Base-by-base conservation (phyloP, 1,140 invertebrate genomes). In the Hycleus cichorii region DNA sequence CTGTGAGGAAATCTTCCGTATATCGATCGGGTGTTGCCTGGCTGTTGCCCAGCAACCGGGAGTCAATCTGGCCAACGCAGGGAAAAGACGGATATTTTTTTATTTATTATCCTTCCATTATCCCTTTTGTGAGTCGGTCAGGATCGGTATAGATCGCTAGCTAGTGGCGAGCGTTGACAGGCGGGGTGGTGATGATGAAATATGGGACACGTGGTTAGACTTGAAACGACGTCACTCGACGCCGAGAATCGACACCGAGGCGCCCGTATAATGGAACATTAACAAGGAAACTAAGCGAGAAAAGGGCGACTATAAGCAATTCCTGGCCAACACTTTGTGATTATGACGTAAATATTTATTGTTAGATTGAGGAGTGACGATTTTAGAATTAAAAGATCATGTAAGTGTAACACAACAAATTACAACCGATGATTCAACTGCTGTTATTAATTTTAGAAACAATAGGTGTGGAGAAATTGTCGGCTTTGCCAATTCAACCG, bases 161-260 rank as follows among this genome's bases (percentile, higher is more conserved):
- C 18, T 18, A 32, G 32, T 32, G 32, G 46, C 63, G 63, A 60
- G 55, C 60, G 65, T 51, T 67, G 67, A 68, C 68, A 68, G 55
- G 59, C 60, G 66, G 72, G 70, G 66, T 80, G 70, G 66, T 80
- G 79, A 80, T 80, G 80, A 81, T 81, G 80, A 81, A 81, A 80
- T 80, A 81, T 80, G 78, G 78, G 78, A 80, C 80, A 80, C 80
- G 80, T 81, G 80, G 80, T 81, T 77, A 79, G 80, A 80, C 80
- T 81, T 76, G 79, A 76, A 81, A 81, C 79, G 78, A 80, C 80
- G 79, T 78, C 77, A 77, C 77, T 79, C 66, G 64, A 65, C 64
- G 64, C 54, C 63, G 63, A 10, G 11, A 66, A 68, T 70, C 69
- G 69, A 69, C 69, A 64, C 59, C 64, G 56, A 63, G 69, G 66